Evolutionary conservation across 2,113 vertebrate genomes (phyloP).

Genomic region (Zosterops lateralis): DNA sequence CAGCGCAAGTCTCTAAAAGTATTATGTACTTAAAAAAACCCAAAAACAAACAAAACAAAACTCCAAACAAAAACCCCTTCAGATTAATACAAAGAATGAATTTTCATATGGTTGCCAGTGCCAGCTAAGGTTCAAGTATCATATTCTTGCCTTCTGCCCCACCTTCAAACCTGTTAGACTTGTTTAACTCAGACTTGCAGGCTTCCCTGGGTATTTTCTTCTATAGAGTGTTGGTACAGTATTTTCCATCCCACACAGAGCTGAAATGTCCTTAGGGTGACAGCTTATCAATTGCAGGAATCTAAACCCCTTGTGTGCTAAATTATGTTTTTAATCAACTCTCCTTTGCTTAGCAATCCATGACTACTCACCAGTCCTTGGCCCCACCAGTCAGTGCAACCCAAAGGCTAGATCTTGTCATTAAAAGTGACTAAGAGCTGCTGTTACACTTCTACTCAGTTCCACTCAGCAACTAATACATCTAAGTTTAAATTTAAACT

Average conservation of each 20-base stretch:
- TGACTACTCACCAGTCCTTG: neutral
- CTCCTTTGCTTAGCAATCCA: neutral
- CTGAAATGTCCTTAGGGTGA: neutral
- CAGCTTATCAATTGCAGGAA: neutral
- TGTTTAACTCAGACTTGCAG: neutral
- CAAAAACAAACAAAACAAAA: accelerated
- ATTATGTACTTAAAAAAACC: neutral
- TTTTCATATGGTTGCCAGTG: neutral
- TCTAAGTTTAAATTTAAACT: neutral
- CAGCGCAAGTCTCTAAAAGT: neutral
- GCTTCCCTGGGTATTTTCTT: neutral
- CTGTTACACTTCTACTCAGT: neutral
- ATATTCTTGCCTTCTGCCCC: neutral
- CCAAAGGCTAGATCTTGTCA: neutral
- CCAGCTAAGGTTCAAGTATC: neutral
- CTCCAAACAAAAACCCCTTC: neutral
- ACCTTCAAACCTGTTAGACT: neutral
- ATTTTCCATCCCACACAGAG: neutral
- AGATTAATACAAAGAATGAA: neutral
- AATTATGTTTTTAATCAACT: neutral
- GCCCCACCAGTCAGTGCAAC: neutral
- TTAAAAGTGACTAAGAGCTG: neutral
- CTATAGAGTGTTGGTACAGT: neutral
- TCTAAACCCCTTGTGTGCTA: neutral
- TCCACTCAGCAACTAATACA: neutral